phyloP scores from a whole-genome alignment of 2,113 vertebrate genomes.

The Nestor notabilis region DNA sequence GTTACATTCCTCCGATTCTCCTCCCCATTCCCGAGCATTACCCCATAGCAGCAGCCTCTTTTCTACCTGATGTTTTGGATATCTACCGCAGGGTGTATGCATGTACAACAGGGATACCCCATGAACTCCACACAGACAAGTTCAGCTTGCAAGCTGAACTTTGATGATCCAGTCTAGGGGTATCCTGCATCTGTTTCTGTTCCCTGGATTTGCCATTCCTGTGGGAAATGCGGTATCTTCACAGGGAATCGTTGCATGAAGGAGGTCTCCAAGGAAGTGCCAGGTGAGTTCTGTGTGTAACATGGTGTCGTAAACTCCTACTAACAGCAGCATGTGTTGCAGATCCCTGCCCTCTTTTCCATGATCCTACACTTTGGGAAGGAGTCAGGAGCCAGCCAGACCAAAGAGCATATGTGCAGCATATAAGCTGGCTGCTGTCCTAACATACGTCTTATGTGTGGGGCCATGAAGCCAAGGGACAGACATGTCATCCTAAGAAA shows the following conservation, averaged over 20 bases:
- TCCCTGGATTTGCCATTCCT: neutral
- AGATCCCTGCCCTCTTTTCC: neutral
- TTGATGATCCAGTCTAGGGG: neutral
- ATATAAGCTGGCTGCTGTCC: neutral
- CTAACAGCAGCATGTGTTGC: neutral
- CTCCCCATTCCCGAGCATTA: too few species aligned
- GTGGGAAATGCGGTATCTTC: neutral
- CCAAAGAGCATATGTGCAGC: neutral
- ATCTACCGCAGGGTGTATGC: neutral
- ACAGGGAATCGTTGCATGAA: neutral
- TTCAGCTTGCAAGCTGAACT: neutral
- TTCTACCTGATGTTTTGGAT: neutral
- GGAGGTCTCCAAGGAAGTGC: constrained; percentile 17
- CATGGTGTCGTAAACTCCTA: neutral
- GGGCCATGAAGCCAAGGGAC: neutral
- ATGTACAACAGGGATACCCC: neutral
- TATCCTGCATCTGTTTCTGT: neutral
- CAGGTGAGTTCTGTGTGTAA: neutral
- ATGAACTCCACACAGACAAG: neutral
- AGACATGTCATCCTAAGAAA: neutral
- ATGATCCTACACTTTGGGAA: neutral
- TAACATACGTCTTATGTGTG: neutral
- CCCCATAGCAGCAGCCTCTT: neutral
- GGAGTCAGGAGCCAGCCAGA: neutral
- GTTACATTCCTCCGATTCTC: too few species aligned